Evolutionary conservation across 2,888 invertebrate species (phyloP), one percentile per base, ranked within the genome.

Genomic region (Drosophila kambysellisi): DNA sequence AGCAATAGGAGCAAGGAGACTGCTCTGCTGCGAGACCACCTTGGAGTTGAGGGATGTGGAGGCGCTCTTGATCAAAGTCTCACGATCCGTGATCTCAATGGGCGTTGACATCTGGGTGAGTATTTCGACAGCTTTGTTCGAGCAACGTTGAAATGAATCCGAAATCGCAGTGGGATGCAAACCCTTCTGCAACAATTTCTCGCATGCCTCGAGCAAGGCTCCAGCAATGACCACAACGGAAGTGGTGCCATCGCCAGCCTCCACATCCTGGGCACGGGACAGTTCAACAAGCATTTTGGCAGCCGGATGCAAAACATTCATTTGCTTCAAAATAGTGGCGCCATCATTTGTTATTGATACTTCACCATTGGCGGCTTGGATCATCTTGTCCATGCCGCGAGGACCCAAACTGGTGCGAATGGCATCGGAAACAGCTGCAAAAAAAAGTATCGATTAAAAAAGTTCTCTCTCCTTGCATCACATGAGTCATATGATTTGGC

Each of bases 351-450:
- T 99, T 76, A 99, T 99, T 3, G 99, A 99, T 0, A 99, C 99
- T 94, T 99, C 99, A 9, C 99, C 99, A 94, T 98, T 99, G 41
- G 96, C 96, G 41, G 98, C 95, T 95, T 99, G 99, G 90, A 99
- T 99, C 99, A 99, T 99, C 95, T 99, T 99, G 93, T 99, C 99
- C 99, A 99, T 99, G 76, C 99, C 99, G 84, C 98, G 95, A 29
- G 99, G 99, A 6, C 99, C 99, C 93, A 99, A 95, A 94, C 99
- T 99, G 17, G 99, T 99, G 74, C 99, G 96, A 91, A 99, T 98
- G 17, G 99, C 99, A 97, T 99, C 98, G 78, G 99, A 97, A 63
- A 99, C 99, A 94, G 99, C 99, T 99, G 94, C 56, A 84, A 83
- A 25, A 43, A 56, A 74, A 43, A 25, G 6, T 5, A 58, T 43